These are phyloP conservation scores for Leptopilina myrica DNA, from an alignment of 2,888 invertebrate species.

Conservation along the genomic window DNA sequence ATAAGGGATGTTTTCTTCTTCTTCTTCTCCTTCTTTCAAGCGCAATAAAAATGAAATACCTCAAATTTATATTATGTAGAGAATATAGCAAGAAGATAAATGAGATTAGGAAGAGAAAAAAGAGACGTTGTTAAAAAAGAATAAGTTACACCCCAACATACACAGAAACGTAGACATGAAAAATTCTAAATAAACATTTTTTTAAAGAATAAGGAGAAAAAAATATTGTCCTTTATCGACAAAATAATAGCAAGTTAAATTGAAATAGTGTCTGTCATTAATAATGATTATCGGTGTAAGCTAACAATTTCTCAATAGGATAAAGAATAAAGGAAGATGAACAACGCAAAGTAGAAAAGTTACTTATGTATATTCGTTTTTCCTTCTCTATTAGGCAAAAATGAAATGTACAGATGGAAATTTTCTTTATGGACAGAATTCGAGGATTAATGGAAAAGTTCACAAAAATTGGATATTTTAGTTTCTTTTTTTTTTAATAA, in stretches of 20 bases:
- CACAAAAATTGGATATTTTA: not conserved
- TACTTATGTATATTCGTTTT: not conserved
- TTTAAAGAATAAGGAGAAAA: not conserved
- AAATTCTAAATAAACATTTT: not conserved
- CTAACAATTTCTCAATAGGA: conserved; percentile 15
- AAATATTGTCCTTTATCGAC: not conserved
- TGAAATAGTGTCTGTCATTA: not conserved
- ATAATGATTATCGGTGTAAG: conserved; percentile 5
- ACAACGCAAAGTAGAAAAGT: conserved; percentile 19
- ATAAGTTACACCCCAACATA: not conserved
- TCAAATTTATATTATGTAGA: not conserved
- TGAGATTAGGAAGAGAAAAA: not conserved
- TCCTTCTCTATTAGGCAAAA: not conserved
- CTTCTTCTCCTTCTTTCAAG: not conserved
- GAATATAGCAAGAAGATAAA: not conserved
- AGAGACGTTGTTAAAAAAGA: not conserved
- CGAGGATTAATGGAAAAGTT: not conserved
- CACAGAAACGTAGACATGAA: not conserved
- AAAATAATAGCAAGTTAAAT: not conserved
- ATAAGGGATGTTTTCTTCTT: not conserved
- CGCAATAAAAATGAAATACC: not conserved
- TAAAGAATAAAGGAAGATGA: conserved; percentile 8
- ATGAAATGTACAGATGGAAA: not conserved
- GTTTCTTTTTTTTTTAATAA: not conserved
- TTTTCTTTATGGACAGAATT: not conserved